These are phyloP conservation scores for Melanotaenia parkinsoni DNA, from an alignment of 2,797 vertebrate genomes.

Conservation along the genomic window DNA sequence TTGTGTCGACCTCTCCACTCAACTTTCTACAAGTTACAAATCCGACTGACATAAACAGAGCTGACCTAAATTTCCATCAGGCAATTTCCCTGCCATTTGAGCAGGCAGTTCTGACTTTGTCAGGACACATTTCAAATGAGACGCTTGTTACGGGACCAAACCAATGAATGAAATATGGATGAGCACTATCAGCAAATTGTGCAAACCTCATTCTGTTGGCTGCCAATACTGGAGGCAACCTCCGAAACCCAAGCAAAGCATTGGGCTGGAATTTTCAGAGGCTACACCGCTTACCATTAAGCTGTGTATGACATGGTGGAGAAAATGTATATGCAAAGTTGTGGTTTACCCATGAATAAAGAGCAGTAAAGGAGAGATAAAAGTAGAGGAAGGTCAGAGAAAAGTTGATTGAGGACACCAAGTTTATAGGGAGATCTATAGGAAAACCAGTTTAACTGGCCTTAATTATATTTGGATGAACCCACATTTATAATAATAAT, in stretches of 20 bases:
- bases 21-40: slow-evolving; percentile 24
- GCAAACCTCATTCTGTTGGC: neutral
- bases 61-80: slow-evolving; percentile 21
- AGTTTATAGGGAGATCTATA: neutral
- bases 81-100: slow-evolving; percentile 22
- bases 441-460: neutral
- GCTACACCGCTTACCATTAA: neutral
- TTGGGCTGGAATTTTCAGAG: neutral
- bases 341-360: slow-evolving; percentile 20
- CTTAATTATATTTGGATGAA: slow-evolving; percentile 3
- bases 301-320: slow-evolving; percentile 60
- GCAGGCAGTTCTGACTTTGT: slow-evolving; percentile 20
- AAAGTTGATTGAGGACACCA: slow-evolving; percentile 11
- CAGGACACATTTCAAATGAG: slow-evolving; percentile 27
- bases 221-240: neutral
- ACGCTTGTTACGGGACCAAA: slow-evolving; percentile 7
- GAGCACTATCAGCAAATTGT: slow-evolving; percentile 3
- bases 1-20: slow-evolving; percentile 14
- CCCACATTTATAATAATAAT: neutral
- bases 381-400: slow-evolving; percentile 3
- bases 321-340: slow-evolving; percentile 26
- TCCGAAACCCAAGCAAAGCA: neutral
- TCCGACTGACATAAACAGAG: slow-evolving; percentile 22
- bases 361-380: slow-evolving; percentile 27
- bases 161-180: slow-evolving; percentile 31